phyloP scores from a whole-genome alignment of 2,797 vertebrate genomes.

The Gouania willdenowi region DNA sequence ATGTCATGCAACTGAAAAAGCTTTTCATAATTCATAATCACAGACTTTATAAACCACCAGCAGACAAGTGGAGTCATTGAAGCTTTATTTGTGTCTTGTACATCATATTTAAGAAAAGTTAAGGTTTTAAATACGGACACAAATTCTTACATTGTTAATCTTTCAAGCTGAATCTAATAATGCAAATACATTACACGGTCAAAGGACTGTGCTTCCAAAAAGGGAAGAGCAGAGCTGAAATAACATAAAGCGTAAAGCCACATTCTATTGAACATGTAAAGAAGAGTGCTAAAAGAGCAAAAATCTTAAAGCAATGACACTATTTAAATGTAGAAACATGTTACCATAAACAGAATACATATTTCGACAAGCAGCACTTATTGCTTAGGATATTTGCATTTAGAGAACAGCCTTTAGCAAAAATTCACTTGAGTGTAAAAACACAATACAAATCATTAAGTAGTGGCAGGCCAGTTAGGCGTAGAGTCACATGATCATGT shows the following conservation, averaged over 20 bases:
- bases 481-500: constrained; percentile 29
- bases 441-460: constrained; percentile 26
- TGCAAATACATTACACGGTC: background rate
- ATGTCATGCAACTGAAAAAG: background rate
- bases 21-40: background rate
- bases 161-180: background rate
- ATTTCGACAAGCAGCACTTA: constrained; percentile 70
- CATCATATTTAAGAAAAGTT: constrained; percentile 18
- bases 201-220: constrained; percentile 20
- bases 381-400: constrained; percentile 77
- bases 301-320: too few species aligned
- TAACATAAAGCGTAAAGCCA: constrained; percentile 1
- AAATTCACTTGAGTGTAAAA: constrained; percentile 44
- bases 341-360: constrained; percentile 34
- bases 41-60: background rate
- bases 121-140: constrained; percentile 4
- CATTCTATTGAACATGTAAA: constrained; percentile 16
- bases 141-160: background rate
- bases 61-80: constrained; percentile 17
- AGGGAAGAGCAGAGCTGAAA: background rate
- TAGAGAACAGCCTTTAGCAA: constrained; percentile 63
- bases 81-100: constrained; percentile 47
- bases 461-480: constrained; percentile 21
- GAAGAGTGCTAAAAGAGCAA: constrained; percentile 25
- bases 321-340: constrained; percentile 14